Conservation (phyloP, 2,113 vertebrate genomes). For the Suncus etruscus region DNA sequence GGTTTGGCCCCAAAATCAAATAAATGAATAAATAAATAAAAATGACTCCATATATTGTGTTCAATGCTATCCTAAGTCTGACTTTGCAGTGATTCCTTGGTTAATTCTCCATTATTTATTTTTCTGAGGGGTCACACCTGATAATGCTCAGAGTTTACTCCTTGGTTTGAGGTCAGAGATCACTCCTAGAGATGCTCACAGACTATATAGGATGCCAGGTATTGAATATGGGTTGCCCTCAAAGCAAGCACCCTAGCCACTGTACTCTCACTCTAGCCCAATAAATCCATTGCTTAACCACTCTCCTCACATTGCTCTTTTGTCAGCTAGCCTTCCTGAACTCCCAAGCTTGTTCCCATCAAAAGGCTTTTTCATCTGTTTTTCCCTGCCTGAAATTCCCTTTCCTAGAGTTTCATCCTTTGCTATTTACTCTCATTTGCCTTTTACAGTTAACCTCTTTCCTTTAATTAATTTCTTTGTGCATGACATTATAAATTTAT, state of each 20-base stretch:
- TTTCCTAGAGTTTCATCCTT: neutral
- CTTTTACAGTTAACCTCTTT: neutral
- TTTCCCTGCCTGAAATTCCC: neutral
- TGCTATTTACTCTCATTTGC: neutral
- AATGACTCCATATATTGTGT: neutral
- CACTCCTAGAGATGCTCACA: too few species aligned
- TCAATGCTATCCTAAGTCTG: neutral
- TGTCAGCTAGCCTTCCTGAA: neutral
- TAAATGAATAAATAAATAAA: too few species aligned
- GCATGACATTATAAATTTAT: neutral
- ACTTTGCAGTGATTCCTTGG: neutral
- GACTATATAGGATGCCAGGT: too few species aligned
- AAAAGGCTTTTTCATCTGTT: neutral
- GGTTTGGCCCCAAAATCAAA: too few species aligned
- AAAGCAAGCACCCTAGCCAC: too few species aligned
- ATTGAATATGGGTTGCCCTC: too few species aligned
- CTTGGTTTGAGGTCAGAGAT: too few species aligned
- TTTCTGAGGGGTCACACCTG: neutral
- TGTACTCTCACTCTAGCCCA: too few species aligned
- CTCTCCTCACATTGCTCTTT: too few species aligned
- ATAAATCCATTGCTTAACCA: too few species aligned
- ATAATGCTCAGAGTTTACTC: too few species aligned
- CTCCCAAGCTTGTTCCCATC: neutral
- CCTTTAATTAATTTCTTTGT: neutral
- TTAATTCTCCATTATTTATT: neutral